Evolutionary conservation across 1,140 invertebrate species (phyloP).

Genomic region (Hyles vespertilio): DNA sequence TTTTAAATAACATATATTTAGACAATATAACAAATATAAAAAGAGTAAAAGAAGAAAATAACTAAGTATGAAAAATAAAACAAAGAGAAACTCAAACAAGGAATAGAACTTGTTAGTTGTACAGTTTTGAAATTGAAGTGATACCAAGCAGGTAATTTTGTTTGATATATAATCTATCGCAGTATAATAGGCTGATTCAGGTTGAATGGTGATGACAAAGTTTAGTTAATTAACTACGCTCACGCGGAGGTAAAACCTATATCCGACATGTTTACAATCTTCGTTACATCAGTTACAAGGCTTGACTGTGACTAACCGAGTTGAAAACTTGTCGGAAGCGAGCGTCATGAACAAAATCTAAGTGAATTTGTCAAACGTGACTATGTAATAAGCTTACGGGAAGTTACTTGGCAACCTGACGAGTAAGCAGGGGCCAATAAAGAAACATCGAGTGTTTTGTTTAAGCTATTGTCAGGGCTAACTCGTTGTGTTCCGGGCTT

Average conservation of each 20-base stretch:
- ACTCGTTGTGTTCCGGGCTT: no score
- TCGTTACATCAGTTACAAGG: conserved; percentile 23
- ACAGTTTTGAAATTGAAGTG: no score
- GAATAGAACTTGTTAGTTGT: no score
- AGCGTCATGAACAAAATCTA: conserved; percentile 50
- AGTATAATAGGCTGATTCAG: no score
- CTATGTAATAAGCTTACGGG: conserved; percentile 49
- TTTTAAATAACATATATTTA: no score
- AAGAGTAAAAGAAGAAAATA: no score
- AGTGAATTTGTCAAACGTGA: conserved; percentile 58
- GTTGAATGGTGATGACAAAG: no score
- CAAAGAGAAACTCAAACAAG: no score
- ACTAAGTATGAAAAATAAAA: no score
- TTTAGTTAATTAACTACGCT: neutral
- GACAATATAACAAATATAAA: no score
- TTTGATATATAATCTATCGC: no score
- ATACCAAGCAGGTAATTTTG: no score
- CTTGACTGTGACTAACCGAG: conserved; percentile 35
- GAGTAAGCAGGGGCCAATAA: conserved; percentile 2
- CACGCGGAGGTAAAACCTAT: conserved; percentile 19
- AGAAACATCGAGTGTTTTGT: conserved; percentile 5
- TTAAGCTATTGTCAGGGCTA: neutral
- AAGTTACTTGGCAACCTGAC: conserved; percentile 38
- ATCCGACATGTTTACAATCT: conserved; percentile 30
- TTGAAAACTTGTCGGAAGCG: conserved; percentile 41